A percentile compares a stretch with the other conserved stretches of the same genome.
Evolutionary conservation across 2,113 vertebrate species (phyloP).

Genomic region (Scartelaos histophorus): DNA sequence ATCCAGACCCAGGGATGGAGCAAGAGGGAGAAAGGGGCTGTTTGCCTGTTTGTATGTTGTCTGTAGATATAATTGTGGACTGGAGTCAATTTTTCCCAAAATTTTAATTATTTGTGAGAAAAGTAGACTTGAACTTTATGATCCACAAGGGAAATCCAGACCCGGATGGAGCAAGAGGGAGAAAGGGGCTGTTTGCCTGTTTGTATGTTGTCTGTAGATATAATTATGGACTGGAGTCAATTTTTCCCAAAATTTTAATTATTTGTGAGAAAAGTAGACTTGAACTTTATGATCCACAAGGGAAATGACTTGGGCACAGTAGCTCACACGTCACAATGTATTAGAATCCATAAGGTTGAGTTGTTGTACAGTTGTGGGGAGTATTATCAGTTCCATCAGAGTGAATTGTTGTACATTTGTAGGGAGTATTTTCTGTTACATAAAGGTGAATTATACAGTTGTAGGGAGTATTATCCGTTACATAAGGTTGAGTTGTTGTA

Average conservation of each 20-base stretch:
- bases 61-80: conserved; percentile 39
- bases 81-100: too few relatives aligned
- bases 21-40: not conserved
- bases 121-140: conserved; percentile 14
- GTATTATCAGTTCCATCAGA: too few relatives aligned
- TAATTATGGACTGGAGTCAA: conserved; percentile 3
- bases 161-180: conserved; percentile 10
- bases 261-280: conserved; percentile 44
- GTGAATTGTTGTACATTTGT: too few relatives aligned
- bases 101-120: conserved; percentile 41
- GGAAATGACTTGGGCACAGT: too few relatives aligned
- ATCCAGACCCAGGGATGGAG: conserved; percentile 30
- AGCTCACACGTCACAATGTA: too few relatives aligned
- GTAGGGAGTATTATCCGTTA: too few relatives aligned
- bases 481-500: too few relatives aligned
- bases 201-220: conserved; percentile 44
- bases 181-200: not conserved
- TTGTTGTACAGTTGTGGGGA: too few relatives aligned
- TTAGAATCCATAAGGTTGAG: too few relatives aligned
- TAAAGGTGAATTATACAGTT: too few relatives aligned
- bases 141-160: conserved; percentile 12
- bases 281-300: too few relatives aligned
- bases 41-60: conserved; percentile 27
- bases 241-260: conserved; percentile 10
- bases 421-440: too few relatives aligned